These are phyloP conservation scores for Hypomecis punctinalis DNA, from an alignment of 2,888 invertebrate genomes.

Conservation along the genomic window DNA sequence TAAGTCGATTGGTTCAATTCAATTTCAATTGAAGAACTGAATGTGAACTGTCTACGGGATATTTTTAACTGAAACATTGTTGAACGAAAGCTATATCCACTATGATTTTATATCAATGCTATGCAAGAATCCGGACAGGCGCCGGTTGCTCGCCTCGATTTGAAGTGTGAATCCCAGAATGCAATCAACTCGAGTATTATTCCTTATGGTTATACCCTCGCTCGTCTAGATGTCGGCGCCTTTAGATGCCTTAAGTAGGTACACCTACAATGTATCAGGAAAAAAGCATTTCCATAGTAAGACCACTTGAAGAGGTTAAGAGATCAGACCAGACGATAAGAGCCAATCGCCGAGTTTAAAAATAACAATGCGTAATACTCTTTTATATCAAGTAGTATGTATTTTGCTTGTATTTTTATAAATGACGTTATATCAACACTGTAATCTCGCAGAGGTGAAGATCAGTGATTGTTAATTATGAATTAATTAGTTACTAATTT, in stretches of 20 bases:
- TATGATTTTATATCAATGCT: too few species aligned
- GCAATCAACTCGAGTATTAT: conserved; percentile 27
- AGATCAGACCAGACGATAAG: conserved; percentile 68
- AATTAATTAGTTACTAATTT: conserved; percentile 18
- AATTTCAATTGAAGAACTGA: too few species aligned
- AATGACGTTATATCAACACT: conserved; percentile 32
- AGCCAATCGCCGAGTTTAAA: conserved; percentile 58
- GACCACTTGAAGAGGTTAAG: conserved; percentile 61
- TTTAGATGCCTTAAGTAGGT: conserved; percentile 14
- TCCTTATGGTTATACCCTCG: conserved; percentile 12
- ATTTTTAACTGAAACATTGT: too few species aligned
- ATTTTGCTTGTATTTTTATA: conserved; percentile 46
- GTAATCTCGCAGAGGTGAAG: conserved; percentile 27
- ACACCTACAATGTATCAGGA: conserved; percentile 26
- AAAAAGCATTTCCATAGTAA: conserved; percentile 52
- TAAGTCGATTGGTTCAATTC: too few species aligned
- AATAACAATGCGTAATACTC: conserved; percentile 60
- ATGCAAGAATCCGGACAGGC: conserved; percentile 32
- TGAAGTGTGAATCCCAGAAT: conserved; percentile 25
- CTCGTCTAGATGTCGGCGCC: conserved; percentile 13
- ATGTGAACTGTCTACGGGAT: too few species aligned
- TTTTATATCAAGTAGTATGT: conserved; percentile 35
- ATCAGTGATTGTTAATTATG: conserved; percentile 30
- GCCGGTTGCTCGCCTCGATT: conserved; percentile 11
- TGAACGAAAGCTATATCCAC: too few species aligned